These are phyloP conservation scores for Sanderia malayensis DNA, from an alignment of 30 jellyfish, hydroid and myxozoan species.

Conservation along the genomic window DNA sequence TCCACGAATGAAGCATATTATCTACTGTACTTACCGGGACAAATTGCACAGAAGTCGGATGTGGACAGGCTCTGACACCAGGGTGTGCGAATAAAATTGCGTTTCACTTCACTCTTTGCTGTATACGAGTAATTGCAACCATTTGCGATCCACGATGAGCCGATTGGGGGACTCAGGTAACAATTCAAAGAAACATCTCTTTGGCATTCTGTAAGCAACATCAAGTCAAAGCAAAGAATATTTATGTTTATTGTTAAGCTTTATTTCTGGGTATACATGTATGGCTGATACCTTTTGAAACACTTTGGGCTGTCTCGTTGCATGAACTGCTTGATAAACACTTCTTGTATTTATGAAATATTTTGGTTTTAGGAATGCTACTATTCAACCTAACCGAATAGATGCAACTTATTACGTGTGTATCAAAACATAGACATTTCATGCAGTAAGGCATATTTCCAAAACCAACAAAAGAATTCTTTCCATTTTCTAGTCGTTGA, in stretches of 20 bases:
- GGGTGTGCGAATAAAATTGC: slow-evolving; percentile 8
- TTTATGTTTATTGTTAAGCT: no score
- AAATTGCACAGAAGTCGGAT: slow-evolving; percentile 20
- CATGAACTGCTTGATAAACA: no score
- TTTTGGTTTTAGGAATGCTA: no score
- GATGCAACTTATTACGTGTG: slow-evolving; percentile 9
- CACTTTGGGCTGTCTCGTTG: no score
- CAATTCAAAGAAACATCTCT: slow-evolving; percentile 32
- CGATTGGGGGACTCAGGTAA: slow-evolving; percentile 12
- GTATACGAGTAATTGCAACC: slow-evolving; percentile 50
- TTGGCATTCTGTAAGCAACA: slow-evolving; percentile 22
- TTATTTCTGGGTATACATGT: no score
- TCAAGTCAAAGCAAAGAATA: no score
- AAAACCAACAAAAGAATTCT: slow-evolving; percentile 3
- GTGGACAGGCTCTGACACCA: slow-evolving; percentile 56
- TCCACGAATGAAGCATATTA: no score
- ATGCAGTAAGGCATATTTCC: slow-evolving; percentile 40
- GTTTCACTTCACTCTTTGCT: not conserved
- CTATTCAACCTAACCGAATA: no score
- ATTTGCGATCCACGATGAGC: slow-evolving; percentile 41
- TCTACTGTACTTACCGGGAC: slow-evolving; percentile 70
- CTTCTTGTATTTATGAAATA: no score
- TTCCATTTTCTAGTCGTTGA: slow-evolving; percentile 16
- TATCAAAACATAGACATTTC: slow-evolving; percentile 17
- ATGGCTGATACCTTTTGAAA: no score